Base-by-base conservation (phyloP, 2,888 invertebrate genomes). In the Saturnia japonica region DNA sequence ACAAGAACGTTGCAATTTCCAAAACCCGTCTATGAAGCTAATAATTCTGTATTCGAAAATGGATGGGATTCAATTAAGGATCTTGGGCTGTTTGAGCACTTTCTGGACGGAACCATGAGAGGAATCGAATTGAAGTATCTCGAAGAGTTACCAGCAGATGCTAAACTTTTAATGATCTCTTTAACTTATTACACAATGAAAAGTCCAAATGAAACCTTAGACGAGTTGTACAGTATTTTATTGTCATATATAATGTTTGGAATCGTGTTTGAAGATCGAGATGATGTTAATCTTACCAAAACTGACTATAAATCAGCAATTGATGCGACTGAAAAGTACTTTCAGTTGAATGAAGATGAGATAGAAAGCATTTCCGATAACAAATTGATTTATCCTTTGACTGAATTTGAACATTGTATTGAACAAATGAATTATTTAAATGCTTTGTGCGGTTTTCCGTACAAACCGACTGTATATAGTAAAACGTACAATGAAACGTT, bases 361-460 rank as follows among this genome's bases (percentile, higher is more conserved):
- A 67, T 75, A 4, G 19, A 22, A 12, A 9, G 12, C 9, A 80
- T 81, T 28, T 82, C 78, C n/a, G 69, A 79, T 60, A 69, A 43
- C 9, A 70, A 77, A 34, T 16, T 72, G 2, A 22, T 79, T 25
- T 78, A 80, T 67, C 77, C 77, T 0, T 74, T 85, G 11, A 70
- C 77, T 0, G 82, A 86, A 68, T 81, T 86, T 14, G 81, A 86
- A 40, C 78, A 77, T 62, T 85, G 85, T 69, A 70, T 88, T 1
- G 25, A 74, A 7, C 78, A 83, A 2, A 68, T 88, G 64, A 86
- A 88, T 74, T 69, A 80, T 72, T 76, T 88, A 69, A 88, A 88
- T 60, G 74, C 45, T 8, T 62, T 88, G 4, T 88, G 88, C 71
- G 87, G 85, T 0, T 71, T 69, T 3, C 75, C 82, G 0, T 85